Conservation (phyloP, 2,888 invertebrate genomes). For the Luffia ferchaultella region DNA sequence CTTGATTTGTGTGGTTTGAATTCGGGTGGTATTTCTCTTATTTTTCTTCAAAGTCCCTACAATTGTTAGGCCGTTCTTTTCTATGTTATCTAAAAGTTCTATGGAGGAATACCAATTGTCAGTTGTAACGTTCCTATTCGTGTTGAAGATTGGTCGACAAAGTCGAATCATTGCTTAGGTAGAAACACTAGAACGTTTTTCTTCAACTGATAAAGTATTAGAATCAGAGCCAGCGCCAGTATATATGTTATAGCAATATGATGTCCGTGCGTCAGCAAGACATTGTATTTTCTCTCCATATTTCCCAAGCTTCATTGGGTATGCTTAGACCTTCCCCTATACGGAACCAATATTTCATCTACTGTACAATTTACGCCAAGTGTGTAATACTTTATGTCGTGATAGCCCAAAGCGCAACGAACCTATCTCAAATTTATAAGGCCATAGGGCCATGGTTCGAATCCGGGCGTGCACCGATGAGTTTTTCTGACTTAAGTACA, state of each 20-base stretch:
- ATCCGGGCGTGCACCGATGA: too few relatives aligned
- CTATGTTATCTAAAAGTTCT: too few relatives aligned
- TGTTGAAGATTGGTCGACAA: background rate
- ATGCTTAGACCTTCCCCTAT: background rate
- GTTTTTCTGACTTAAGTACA: too few relatives aligned
- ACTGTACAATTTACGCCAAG: background rate
- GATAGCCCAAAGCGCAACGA: too few relatives aligned
- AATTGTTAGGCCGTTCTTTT: too few relatives aligned
- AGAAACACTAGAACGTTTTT: background rate
- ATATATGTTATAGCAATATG: background rate
- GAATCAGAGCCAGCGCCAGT: background rate
- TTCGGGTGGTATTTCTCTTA: background rate
- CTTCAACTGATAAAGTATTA: background rate
- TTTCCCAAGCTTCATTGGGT: background rate
- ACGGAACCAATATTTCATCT: background rate
- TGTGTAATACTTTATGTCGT: too few relatives aligned
- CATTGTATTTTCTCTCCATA: background rate
- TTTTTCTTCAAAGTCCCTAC: background rate
- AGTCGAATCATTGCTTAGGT: background rate
- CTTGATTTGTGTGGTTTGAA: background rate
- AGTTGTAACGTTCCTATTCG: background rate
- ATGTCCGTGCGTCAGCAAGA: background rate
- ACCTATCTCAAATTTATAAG: too few relatives aligned
- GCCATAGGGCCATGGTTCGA: too few relatives aligned
- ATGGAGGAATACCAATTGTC: background rate